Evolutionary conservation across 2,888 invertebrate genomes (phyloP).

Genomic region (Ctena decussata): DNA sequence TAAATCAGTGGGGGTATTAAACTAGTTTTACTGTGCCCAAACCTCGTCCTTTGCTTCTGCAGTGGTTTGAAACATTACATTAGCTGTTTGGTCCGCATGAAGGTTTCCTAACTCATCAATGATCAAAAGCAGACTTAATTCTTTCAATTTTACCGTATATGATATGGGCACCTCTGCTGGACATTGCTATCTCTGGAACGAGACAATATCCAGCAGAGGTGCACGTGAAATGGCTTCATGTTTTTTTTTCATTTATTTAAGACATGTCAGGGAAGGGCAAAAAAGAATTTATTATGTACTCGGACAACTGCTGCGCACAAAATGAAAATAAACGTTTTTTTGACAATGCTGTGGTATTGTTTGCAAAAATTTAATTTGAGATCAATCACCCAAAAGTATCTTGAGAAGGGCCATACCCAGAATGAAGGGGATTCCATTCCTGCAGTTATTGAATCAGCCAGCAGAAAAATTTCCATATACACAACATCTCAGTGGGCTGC

Average conservation of each 20-base stretch:
- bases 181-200: background rate
- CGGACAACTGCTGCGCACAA: constrained; percentile 18
- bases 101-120: too few species aligned
- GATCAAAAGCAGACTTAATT: background rate
- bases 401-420: constrained; percentile 29
- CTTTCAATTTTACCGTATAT: background rate
- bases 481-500: constrained; percentile 36
- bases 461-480: constrained; percentile 6
- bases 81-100: too few species aligned
- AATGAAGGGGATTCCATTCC: constrained; percentile 28
- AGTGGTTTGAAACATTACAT: too few species aligned
- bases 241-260: constrained; percentile 18
- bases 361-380: constrained; percentile 1
- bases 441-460: constrained; percentile 18
- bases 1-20: too few species aligned
- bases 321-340: constrained; percentile 12
- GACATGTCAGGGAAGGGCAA: background rate
- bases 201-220: background rate
- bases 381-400: constrained; percentile 5
- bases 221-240: constrained; percentile 28
- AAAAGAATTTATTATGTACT: constrained; percentile 22
- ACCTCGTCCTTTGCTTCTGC: too few species aligned
- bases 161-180: background rate
- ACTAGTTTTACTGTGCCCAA: too few species aligned
- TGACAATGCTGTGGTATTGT: constrained; percentile 25